These are phyloP conservation scores for Myotis vivesi DNA, from an alignment of 2,797 vertebrate genomes.

Conservation along the genomic window DNA sequence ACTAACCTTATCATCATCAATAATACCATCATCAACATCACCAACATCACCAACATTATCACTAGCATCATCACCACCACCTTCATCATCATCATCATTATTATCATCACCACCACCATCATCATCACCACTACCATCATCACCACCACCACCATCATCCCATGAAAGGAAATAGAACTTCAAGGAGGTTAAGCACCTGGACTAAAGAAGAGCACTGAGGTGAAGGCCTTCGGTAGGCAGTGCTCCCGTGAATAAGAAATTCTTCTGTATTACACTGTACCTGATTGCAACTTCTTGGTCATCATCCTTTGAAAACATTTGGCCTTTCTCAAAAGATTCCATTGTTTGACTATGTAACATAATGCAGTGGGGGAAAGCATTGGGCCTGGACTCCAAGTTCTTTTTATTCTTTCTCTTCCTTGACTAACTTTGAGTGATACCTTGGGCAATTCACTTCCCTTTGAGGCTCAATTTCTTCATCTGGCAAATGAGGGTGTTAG, in stretches of 20 bases:
- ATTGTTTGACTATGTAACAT: background rate
- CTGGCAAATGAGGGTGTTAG: background rate
- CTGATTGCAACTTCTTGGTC: background rate
- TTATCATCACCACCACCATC: accelerated
- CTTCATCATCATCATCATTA: background rate
- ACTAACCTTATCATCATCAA: background rate
- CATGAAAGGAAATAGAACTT: background rate
- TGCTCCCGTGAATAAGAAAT: background rate
- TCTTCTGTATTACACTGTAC: background rate
- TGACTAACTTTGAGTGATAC: background rate
- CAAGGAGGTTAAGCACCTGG: background rate
- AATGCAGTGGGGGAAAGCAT: background rate
- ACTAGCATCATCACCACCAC: background rate
- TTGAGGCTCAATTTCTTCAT: background rate
- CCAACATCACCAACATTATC: background rate
- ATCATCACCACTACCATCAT: accelerated
- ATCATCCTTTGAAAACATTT: background rate
- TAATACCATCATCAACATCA: background rate
- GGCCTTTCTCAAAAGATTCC: background rate
- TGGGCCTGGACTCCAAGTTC: background rate
- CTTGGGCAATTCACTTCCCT: background rate
- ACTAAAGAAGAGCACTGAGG: background rate
- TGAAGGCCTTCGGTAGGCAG: background rate
- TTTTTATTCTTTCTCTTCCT: background rate
- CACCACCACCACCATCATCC: background rate